phyloP scores from a whole-genome alignment of 2,888 invertebrate species.

The Dasysyrphus tricinctus region DNA sequence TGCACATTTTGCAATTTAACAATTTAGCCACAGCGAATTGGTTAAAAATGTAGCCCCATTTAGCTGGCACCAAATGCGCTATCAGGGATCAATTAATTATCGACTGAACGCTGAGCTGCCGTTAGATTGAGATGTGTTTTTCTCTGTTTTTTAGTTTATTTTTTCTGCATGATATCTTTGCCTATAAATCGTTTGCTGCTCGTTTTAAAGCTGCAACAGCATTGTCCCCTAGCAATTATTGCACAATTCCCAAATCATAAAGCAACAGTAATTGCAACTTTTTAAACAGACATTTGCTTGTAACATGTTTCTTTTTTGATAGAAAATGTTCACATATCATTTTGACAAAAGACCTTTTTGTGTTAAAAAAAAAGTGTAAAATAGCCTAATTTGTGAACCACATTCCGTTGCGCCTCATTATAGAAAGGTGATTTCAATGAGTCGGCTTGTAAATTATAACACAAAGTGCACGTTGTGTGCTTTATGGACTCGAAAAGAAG shows the following conservation, averaged over 20 bases:
- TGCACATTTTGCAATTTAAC: conserved; percentile 27
- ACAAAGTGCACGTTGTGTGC: conserved; percentile 31
- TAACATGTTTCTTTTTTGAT: not conserved
- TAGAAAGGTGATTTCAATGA: conserved; percentile 51
- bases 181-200: not conserved
- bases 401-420: conserved; percentile 73
- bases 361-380: conserved; percentile 53
- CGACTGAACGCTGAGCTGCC: conserved; percentile 31
- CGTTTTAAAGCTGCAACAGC: not conserved
- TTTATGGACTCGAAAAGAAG: conserved; percentile 10
- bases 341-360: conserved; percentile 61
- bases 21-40: conserved; percentile 9
- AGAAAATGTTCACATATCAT: conserved; percentile 19
- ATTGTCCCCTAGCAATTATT: conserved; percentile 37
- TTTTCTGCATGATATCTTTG: not conserved
- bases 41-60: conserved; percentile 51
- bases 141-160: conserved; percentile 5
- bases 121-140: conserved; percentile 59
- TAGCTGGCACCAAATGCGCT: conserved; percentile 63
- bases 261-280: conserved; percentile 42
- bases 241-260: conserved; percentile 48
- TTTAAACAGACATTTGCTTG: conserved; percentile 22
- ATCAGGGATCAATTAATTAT: conserved; percentile 72
- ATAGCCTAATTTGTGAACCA: conserved; percentile 60
- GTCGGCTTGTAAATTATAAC: conserved; percentile 20